Percentiles rank a stretch among this genome's conserved stretches.
These are phyloP conservation scores for Brachionus paranguensis DNA, from an alignment of 1,140 invertebrate species.

Conservation along the genomic window DNA sequence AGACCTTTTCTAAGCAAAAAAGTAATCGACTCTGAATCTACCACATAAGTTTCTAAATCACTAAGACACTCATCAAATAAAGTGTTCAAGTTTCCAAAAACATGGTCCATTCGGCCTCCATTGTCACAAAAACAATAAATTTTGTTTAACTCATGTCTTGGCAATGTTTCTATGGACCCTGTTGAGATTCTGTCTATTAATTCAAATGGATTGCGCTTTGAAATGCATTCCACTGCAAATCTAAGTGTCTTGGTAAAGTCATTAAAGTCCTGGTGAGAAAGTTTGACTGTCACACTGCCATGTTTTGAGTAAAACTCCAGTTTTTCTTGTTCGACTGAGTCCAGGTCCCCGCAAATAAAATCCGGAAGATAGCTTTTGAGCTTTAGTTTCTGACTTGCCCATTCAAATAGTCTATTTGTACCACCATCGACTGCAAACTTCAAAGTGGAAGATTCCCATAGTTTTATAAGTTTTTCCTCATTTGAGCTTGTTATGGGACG, in stretches of 20 bases:
- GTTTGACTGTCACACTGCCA: neutral
- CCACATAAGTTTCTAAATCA: neutral
- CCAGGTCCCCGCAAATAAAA: slow-evolving; percentile 26
- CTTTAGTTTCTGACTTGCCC: neutral
- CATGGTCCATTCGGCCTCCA: slow-evolving; percentile 19
- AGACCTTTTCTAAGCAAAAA: slow-evolving; percentile 8
- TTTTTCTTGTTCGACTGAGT: slow-evolving; percentile 8
- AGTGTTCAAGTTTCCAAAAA: slow-evolving; percentile 18
- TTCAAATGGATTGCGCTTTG: neutral
- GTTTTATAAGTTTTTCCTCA: neutral
- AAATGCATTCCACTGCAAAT: neutral
- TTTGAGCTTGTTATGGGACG: neutral
- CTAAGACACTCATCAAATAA: neutral
- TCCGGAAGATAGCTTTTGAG: neutral
- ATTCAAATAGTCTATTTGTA: neutral
- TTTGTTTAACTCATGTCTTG: neutral
- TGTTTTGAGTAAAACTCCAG: neutral
- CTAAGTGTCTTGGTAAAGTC: slow-evolving; percentile 27
- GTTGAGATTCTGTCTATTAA: neutral
- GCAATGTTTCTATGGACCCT: neutral
- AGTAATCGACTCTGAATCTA: slow-evolving; percentile 2
- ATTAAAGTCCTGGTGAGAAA: slow-evolving; percentile 1
- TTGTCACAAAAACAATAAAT: slow-evolving; percentile 25
- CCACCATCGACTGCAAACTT: slow-evolving; percentile 18
- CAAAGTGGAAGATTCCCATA: neutral